Conservation (phyloP, 2,888 invertebrate genomes). For the Drosophila mimetica region DNA sequence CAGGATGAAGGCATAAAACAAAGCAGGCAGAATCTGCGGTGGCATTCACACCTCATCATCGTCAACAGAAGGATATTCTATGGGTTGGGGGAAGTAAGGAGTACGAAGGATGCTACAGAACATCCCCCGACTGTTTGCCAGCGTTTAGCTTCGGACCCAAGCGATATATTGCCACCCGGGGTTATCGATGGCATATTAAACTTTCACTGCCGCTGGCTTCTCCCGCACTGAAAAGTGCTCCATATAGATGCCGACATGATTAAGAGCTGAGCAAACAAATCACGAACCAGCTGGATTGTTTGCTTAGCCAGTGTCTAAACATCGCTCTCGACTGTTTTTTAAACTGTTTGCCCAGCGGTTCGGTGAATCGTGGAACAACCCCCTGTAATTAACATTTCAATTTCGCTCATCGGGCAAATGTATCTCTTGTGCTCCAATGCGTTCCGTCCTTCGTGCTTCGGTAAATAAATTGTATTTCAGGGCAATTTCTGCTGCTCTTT, state of each 20-base stretch:
- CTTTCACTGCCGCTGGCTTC: slow-evolving; percentile 42
- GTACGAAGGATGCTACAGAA: slow-evolving; percentile 6
- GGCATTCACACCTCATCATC: slow-evolving; percentile 81
- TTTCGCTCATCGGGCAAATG: slow-evolving; percentile 62
- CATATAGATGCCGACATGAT: slow-evolving; percentile 58
- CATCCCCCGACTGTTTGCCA: slow-evolving; percentile 51
- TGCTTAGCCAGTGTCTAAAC: slow-evolving; percentile 76
- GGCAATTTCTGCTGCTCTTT: slow-evolving; percentile 56
- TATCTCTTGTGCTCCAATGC: slow-evolving; percentile 69
- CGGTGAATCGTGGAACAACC: slow-evolving; percentile 16
- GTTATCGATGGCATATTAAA: slow-evolving; percentile 57
- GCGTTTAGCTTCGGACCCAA: slow-evolving; percentile 46
- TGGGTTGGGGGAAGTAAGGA: background rate
- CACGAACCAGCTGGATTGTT: slow-evolving; percentile 58
- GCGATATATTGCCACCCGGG: slow-evolving; percentile 31
- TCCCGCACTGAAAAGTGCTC: slow-evolving; percentile 57
- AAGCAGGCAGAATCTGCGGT: slow-evolving; percentile 54
- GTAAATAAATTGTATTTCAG: slow-evolving; percentile 63
- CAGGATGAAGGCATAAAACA: slow-evolving; percentile 69
- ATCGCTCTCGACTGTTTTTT: slow-evolving; percentile 70
- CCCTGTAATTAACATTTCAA: slow-evolving; percentile 77
- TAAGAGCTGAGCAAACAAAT: slow-evolving; percentile 78
- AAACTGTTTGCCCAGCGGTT: slow-evolving; percentile 65
- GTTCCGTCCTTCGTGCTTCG: slow-evolving; percentile 5
- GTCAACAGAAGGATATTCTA: slow-evolving; percentile 47